These are phyloP conservation scores for Parazoanthus atlanticus DNA, from an alignment of 92 coral and sea anemone species.

Conservation along the genomic window DNA sequence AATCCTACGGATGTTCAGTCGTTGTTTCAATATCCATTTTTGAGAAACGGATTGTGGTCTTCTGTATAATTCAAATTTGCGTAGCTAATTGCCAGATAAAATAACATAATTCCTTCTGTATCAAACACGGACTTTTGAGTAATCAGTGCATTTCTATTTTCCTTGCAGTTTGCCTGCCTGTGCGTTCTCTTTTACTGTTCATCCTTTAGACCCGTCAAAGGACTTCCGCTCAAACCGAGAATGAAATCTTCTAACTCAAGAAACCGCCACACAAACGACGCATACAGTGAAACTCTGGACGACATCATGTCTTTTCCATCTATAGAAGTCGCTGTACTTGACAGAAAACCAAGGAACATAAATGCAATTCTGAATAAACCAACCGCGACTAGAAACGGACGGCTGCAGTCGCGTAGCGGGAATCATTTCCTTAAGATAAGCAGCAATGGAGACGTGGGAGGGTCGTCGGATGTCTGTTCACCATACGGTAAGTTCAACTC, in stretches of 20 bases:
- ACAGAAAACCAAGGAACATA: constrained; percentile 23
- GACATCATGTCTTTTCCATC: neutral
- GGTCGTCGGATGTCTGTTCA: neutral
- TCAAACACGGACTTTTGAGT: neutral
- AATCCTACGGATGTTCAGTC: too few relatives aligned
- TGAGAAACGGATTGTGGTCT: too few relatives aligned
- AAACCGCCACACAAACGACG: neutral
- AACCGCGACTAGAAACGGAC: neutral
- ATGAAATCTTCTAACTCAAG: constrained; percentile 6
- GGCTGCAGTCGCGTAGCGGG: constrained; percentile 26
- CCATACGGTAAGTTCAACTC: constrained; percentile 17
- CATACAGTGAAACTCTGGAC: neutral
- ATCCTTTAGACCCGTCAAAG: constrained; percentile 6
- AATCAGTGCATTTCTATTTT: neutral
- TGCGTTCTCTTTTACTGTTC: constrained; percentile 3
- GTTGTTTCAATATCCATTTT: too few relatives aligned
- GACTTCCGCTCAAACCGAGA: constrained; percentile 4
- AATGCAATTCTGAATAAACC: constrained; percentile 13
- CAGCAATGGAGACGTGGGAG: constrained; percentile 11
- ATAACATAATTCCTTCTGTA: too few relatives aligned
- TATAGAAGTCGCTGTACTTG: neutral
- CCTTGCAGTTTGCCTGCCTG: constrained; percentile 21
- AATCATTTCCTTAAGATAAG: constrained; percentile 7
- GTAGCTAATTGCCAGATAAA: too few relatives aligned
- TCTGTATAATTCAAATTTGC: too few relatives aligned